Base-by-base conservation (phyloP, 2,888 invertebrate genomes). In the Schizotus pectinicornis region DNA sequence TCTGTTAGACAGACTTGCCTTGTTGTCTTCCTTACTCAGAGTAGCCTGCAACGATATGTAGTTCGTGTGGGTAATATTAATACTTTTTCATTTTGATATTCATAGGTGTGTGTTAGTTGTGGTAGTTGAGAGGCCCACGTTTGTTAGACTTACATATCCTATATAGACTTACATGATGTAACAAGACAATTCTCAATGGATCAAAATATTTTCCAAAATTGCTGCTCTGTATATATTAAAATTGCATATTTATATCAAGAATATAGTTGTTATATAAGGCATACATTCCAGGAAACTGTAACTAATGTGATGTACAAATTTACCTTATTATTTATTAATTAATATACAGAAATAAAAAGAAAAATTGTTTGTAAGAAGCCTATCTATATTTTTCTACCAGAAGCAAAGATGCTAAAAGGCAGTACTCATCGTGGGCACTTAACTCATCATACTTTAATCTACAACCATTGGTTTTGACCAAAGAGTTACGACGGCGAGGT, bases 1-100 rank as follows among this genome's bases (percentile, higher is more conserved):
- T 60, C 56, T 56, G 52, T 14, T 36, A 31, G 33, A 14, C 67
- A 70, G 66, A 71, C 64, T 73, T 75, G 77, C 77, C 77, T 77
- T 77, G 73, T 74, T 73, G 77, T 77, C 77, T 77, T 77, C 77
- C 77, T 76, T 65, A 63, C 48, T 68, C 61, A 56, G 58, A 56
- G 59, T 64, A 62, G 59, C 50, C 63, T 61, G 50, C 46, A 60
- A 55, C 46, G 51, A 50, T 56, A 57, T 56, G 53, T 57, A 61
- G 61, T 43, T 61, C 51, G 56, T 56, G 53, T 60, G 56, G 56
- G 46, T 52, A 43, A 47, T 33, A 53, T 32, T 58, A 13, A 54
- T 39, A 53, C 11, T 49, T 58, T 50, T 50, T 48, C 12, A 13
- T 31, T 51, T 43, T 48, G 30, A 53, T 47, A 59, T 52, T 39